Evolutionary conservation across 1,140 invertebrate species (phyloP), one percentile per base, ranked within the genome.

Genomic region (Diprion similis): DNA sequence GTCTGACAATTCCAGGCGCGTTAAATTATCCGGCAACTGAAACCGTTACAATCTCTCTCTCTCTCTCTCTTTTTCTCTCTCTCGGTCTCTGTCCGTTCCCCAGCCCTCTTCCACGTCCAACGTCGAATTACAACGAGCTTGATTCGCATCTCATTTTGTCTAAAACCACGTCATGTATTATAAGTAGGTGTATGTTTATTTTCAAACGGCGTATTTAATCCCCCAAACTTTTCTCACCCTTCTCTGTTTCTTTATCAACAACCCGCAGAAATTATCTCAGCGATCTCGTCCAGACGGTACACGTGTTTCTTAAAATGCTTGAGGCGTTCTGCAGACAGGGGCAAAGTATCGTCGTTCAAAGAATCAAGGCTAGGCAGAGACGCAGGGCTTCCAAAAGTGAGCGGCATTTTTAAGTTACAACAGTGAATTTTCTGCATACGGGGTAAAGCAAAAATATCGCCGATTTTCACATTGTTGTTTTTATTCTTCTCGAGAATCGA

Each of bases 291-390:
- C 94, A 97, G 84, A 96, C 96, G 0, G 93, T 92, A 45, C 97
- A 99, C 88, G 89, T 98, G 74, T 99, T 98, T 85, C 84, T 99
- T 67, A 97, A 96, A 90, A 94, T 98, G 92, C 85, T 99, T 74
- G 95, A 99, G 85, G 88, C 92, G 70, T 96, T 92, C 85, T 94
- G 92, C 73, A 92, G 91, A 66, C 92, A 89, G 78, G 92, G 92
- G 74, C 87, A 90, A 37, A 80, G 91, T 7, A 87, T 98, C 8
- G 90, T 97, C 3, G 93, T 97, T 51, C 93, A 93, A 78, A 94
- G 94, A 81, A 80, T 78, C 37, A 93, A 92, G 85, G 83, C 83
- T 13, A 87, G 85, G 70, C 85, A 89, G 46, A 88, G 87, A 70
- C 89, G 88, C 75, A 85, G 85, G 13, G 90, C 89, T 77, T 83